These are phyloP conservation scores for Ernsta delagoae DNA, from an alignment of 2,888 invertebrate species.

Conservation along the genomic window DNA sequence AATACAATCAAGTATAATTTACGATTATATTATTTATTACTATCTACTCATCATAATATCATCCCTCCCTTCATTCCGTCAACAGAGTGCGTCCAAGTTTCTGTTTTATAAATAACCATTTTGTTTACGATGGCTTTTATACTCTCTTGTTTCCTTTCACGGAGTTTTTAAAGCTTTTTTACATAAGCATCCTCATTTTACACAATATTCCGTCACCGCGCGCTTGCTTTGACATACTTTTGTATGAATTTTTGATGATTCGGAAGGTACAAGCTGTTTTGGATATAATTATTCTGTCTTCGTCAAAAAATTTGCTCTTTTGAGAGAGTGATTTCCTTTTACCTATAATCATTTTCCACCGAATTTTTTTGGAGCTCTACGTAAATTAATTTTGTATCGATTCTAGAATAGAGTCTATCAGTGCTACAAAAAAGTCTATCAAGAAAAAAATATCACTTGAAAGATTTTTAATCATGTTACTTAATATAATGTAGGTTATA, in stretches of 20 bases:
- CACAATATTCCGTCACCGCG: not conserved
- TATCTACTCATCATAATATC: no score
- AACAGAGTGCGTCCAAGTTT: not conserved
- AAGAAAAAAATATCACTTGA: no score
- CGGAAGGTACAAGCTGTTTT: not conserved
- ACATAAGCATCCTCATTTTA: conserved; percentile 20
- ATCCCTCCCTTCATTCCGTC: no score
- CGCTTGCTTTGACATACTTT: conserved; percentile 5
- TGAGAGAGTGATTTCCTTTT: no score
- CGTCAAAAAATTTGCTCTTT: not conserved
- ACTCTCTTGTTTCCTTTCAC: conserved; percentile 12
- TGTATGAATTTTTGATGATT: conserved; percentile 14
- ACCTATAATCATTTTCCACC: not conserved
- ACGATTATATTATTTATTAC: no score
- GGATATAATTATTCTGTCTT: not conserved
- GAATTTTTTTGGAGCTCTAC: not conserved
- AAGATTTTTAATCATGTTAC: no score
- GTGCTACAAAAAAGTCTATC: no score
- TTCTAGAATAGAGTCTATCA: no score
- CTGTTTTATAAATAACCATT: conserved; percentile 15
- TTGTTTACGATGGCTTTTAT: conserved; percentile 22
- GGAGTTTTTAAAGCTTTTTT: conserved; percentile 20
- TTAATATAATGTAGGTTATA: no score
- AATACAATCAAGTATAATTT: no score
- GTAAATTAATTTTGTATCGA: no score